Percentiles rank a stretch among this genome's conserved stretches.
phyloP scores from a whole-genome alignment of 2,888 invertebrate species.

The Uropetala carovei region DNA sequence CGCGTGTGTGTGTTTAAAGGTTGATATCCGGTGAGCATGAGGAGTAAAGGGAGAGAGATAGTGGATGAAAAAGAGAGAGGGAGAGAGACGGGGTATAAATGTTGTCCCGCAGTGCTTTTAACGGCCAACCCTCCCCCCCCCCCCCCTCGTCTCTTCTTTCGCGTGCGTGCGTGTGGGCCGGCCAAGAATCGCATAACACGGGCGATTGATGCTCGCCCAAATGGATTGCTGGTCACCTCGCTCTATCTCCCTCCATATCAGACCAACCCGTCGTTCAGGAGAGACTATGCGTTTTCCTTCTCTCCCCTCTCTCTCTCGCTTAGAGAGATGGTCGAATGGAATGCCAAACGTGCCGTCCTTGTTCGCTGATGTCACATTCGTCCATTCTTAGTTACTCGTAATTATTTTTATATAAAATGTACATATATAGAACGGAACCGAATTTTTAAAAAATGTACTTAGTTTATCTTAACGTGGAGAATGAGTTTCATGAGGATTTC shows the following conservation, averaged over 20 bases:
- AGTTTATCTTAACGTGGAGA: too few relatives aligned
- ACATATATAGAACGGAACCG: too few relatives aligned
- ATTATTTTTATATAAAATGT: too few relatives aligned
- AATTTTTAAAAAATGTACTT: too few relatives aligned
- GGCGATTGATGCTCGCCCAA: constrained; percentile 34
- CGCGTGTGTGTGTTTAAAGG: constrained; percentile 21
- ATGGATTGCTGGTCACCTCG: constrained; percentile 49
- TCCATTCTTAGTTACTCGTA: too few relatives aligned
- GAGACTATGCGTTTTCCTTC: background rate
- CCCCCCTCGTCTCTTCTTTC: background rate
- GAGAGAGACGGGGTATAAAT: background rate
- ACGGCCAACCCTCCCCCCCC: too few relatives aligned
- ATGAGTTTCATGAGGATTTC: too few relatives aligned
- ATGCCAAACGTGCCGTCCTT: background rate
- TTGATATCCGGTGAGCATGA: background rate
- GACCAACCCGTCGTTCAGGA: background rate
- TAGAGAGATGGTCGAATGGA: background rate
- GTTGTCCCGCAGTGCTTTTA: constrained; percentile 51
- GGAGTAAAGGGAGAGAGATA: too few relatives aligned
- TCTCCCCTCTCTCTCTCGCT: background rate
- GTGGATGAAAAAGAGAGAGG: background rate
- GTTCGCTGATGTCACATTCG: too few relatives aligned
- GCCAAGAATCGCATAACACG: constrained; percentile 50
- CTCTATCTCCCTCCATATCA: background rate
- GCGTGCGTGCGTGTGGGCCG: background rate